Evolutionary conservation across 2,888 invertebrate species (phyloP).

Genomic region (Melanargia galathea): DNA sequence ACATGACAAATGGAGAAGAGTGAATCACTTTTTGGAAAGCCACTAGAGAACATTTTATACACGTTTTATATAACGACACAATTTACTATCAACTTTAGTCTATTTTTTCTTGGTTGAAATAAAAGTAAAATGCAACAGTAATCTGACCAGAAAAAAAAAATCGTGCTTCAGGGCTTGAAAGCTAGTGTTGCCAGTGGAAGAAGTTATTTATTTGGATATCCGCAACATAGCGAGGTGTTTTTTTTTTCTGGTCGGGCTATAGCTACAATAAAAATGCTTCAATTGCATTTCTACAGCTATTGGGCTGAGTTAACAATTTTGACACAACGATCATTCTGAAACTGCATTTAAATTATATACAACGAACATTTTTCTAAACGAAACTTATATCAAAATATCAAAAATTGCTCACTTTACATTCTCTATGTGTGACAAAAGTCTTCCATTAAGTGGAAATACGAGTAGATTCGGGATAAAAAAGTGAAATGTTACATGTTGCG

Average conservation of each 20-base stretch:
- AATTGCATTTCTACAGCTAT: background rate
- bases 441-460: background rate
- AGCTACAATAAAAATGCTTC: no score
- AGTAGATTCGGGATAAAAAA: background rate
- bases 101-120: no score
- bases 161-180: no score
- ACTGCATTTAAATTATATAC: slow-evolving; percentile 32
- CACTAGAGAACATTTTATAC: slow-evolving; percentile 18
- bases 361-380: slow-evolving; percentile 28
- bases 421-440: background rate
- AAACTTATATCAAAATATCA: background rate
- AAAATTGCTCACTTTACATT: slow-evolving; percentile 7
- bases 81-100: no score
- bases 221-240: no score
- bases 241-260: no score
- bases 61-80: slow-evolving; percentile 23
- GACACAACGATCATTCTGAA: slow-evolving; percentile 27
- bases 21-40: slow-evolving; percentile 42
- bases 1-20: slow-evolving; percentile 69
- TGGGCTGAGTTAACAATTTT: slow-evolving; percentile 5
- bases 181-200: no score
- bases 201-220: no score
- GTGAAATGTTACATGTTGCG: background rate
- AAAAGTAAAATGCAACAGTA: no score
- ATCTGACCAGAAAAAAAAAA: no score